These are phyloP conservation scores for Orgyia antiqua DNA, from an alignment of 2,888 invertebrate genomes.

Conservation along the genomic window DNA sequence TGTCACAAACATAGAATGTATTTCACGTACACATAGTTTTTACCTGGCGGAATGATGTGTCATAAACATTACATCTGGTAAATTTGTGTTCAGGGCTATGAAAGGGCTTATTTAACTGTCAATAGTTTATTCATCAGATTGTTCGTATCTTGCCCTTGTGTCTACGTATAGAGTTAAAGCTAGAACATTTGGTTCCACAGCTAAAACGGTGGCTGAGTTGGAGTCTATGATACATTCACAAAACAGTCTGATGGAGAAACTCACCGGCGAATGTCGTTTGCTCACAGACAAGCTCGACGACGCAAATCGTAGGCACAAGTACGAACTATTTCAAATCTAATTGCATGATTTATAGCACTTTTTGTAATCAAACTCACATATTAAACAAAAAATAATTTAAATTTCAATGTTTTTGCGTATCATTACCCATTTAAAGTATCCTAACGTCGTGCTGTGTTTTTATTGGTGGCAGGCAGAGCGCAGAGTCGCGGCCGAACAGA, in stretches of 20 bases:
- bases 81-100: conserved; percentile 55
- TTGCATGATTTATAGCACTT: conserved; percentile 47
- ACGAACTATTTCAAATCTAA: conserved; percentile 71
- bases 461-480: conserved; percentile 77
- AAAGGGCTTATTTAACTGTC: conserved; percentile 69
- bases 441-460: conserved; percentile 79
- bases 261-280: conserved; percentile 92
- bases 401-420: conserved; percentile 35
- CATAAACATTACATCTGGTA: too few relatives aligned
- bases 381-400: too few relatives aligned
- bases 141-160: conserved; percentile 38
- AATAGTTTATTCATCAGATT: conserved; percentile 85
- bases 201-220: conserved; percentile 92
- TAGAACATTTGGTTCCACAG: conserved; percentile 80
- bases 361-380: conserved; percentile 20
- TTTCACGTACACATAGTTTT: too few relatives aligned
- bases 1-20: too few relatives aligned
- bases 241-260: conserved; percentile 95
- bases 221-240: conserved; percentile 94
- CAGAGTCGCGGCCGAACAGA: conserved; percentile 75
- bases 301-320: conserved; percentile 93
- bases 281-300: conserved; percentile 94
- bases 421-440: conserved; percentile 63
- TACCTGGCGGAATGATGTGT: too few relatives aligned
- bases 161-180: conserved; percentile 32